Conservation (phyloP, 2,113 vertebrate species). For the Coreoperca whiteheadi region DNA sequence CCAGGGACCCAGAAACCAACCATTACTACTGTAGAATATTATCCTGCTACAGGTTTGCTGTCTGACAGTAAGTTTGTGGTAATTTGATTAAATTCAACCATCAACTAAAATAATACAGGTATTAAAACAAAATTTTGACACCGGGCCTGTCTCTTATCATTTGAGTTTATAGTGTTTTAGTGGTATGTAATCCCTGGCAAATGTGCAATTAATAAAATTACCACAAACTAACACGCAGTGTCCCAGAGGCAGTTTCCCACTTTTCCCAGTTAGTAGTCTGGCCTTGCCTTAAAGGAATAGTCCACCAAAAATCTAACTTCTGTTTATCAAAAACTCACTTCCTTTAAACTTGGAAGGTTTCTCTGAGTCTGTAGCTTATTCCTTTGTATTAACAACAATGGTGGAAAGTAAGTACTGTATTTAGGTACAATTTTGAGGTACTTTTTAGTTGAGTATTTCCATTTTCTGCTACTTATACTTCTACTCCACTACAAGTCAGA, state of each 20-base stretch:
- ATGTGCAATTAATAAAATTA: not conserved
- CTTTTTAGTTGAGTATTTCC: no score
- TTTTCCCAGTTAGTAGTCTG: not conserved
- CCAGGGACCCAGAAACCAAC: not conserved
- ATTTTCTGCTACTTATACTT: no score
- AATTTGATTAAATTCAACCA: not conserved
- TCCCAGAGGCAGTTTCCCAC: not conserved
- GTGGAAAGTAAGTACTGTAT: no score
- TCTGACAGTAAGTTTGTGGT: not conserved
- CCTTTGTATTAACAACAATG: not conserved
- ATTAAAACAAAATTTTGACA: not conserved
- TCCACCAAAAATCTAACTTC: not conserved
- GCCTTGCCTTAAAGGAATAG: not conserved
- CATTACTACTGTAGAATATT: not conserved
- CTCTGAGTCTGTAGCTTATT: not conserved
- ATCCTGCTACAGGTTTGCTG: not conserved
- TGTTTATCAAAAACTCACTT: not conserved
- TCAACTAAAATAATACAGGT: no score
- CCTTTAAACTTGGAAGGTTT: not conserved
- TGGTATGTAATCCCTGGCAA: not conserved
- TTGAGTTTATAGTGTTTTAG: not conserved
- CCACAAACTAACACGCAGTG: not conserved
- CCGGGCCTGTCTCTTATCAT: not conserved
- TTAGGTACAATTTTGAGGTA: no score
- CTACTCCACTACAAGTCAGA: no score